Evolutionary conservation across 92 coral and sea anemone species (phyloP), one percentile per base, ranked within the genome.

Genomic region (Micromussa lordhowensis): DNA sequence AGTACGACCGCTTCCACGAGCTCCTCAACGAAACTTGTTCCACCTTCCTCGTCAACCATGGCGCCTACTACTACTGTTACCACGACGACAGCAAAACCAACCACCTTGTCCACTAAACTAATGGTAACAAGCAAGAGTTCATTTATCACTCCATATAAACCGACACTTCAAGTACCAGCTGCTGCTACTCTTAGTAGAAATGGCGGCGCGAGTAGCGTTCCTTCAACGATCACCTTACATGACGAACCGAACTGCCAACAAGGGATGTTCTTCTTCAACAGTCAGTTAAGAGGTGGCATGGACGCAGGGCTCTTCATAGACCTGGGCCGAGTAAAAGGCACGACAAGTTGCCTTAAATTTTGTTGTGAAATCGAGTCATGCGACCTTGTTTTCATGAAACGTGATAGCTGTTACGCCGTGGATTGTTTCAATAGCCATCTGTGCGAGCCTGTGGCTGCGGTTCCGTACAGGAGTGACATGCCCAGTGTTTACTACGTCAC

Each of bases 311-410:
- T 96, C 38, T 97, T 91, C 76, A 93, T 94, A 34, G 94, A 95
- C 88, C 85, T 95, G 35, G 99, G 99, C 2, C 75, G 78, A 74
- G 90, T 90, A 12, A 87, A 89, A 83, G 91, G 93, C n/a, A 85
- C 96, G 0, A 78, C 91, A 9, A 91, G 93, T 28, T 97, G 99
- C 77, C 90, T 97, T 64, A 97, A 94, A 88, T 92, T 86, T 57
- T 97, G 99, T 38, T 97, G 99, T 55, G 91, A 95, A 80, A 88
- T 95, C 17, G 95, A 92, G 13, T 91, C 98, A 36, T 97, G 99
- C 80, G 98, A 97, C 71, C 90, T 97, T 85, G 95, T 94, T 32
- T 97, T 90, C 74, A 59, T 94, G 92, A 89, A 88, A 17, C 81
- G 90, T 51, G 93, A 92, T 36, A 87, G 82, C 16, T 97, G 99